Percentiles rank a stretch among this genome's conserved stretches.
phyloP scores from a whole-genome alignment of 2,888 invertebrate species.

The Merodon equestris region DNA sequence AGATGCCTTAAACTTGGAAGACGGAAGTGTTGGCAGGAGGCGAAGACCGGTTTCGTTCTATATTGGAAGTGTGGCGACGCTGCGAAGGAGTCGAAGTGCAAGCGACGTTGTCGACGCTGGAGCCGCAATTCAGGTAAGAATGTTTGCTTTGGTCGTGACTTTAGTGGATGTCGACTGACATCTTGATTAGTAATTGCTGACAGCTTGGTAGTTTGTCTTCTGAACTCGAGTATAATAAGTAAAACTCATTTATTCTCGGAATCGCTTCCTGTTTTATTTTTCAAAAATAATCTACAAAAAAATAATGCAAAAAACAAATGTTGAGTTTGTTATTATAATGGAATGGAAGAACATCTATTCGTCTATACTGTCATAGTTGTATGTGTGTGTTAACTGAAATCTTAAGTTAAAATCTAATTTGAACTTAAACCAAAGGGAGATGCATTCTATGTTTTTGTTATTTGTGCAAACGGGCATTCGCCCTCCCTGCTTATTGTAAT shows the following conservation, averaged over 20 bases:
- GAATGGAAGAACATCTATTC: conserved; percentile 3
- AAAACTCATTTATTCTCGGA: neutral
- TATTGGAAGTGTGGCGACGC: conserved; percentile 36
- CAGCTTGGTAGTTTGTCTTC: neutral
- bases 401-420: conserved; percentile 54
- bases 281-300: conserved; percentile 17
- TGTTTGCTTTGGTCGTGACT: too few species aligned
- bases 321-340: conserved; percentile 4
- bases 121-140: conserved; percentile 71
- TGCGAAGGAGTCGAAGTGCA: conserved; percentile 49
- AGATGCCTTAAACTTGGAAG: conserved; percentile 76
- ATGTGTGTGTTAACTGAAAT: neutral
- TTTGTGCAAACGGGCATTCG: neutral
- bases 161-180: neutral
- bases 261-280: neutral
- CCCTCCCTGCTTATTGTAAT: conserved; percentile 55
- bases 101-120: conserved; percentile 68
- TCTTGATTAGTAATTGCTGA: too few species aligned
- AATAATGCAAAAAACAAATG: neutral
- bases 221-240: neutral
- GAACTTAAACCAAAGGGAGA: conserved; percentile 43
- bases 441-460: conserved; percentile 36
- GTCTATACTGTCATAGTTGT: too few species aligned
- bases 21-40: conserved; percentile 70
- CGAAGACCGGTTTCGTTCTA: conserved; percentile 47